These are phyloP conservation scores for Benthosema pterotum DNA, from an alignment of 2,797 vertebrate species.

Conservation along the genomic window DNA sequence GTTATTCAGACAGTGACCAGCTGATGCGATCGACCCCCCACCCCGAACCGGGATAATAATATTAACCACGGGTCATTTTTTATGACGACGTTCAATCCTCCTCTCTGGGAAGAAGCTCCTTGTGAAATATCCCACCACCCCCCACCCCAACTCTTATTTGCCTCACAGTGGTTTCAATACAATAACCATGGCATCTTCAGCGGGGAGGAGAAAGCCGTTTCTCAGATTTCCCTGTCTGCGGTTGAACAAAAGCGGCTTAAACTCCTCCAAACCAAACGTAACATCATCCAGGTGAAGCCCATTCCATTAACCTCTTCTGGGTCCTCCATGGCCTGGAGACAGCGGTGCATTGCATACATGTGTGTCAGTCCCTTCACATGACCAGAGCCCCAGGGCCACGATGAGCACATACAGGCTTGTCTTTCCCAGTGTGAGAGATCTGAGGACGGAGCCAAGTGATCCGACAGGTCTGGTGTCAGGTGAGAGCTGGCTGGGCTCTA, in stretches of 20 bases:
- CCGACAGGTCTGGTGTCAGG: slow-evolving; percentile 56
- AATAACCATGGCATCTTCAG: slow-evolving; percentile 35
- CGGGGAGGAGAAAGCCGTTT: slow-evolving; percentile 22
- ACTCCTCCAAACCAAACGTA: slow-evolving; percentile 45
- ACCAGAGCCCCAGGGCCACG: slow-evolving; percentile 39
- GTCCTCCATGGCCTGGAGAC: slow-evolving; percentile 41
- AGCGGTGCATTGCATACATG: slow-evolving; percentile 44
- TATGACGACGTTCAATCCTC: slow-evolving; percentile 9
- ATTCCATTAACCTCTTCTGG: slow-evolving; percentile 62
- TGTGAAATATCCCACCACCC: not conserved
- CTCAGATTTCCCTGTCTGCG: slow-evolving; percentile 35
- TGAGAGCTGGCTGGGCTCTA: slow-evolving; percentile 11
- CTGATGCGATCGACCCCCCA: slow-evolving; percentile 48
- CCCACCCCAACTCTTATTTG: slow-evolving; percentile 18
- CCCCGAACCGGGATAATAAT: slow-evolving; percentile 19
- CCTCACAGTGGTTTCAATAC: slow-evolving; percentile 38
- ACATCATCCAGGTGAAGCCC: slow-evolving; percentile 64
- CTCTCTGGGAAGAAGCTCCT: too few relatives aligned
- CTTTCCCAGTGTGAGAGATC: slow-evolving; percentile 28
- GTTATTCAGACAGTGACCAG: slow-evolving; percentile 42
- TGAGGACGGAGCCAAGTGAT: slow-evolving; percentile 16
- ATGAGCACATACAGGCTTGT: slow-evolving; percentile 38
- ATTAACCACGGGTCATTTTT: not conserved
- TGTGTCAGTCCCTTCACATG: slow-evolving; percentile 48
- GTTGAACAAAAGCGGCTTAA: slow-evolving; percentile 42